Base-by-base conservation (phyloP, 2,888 invertebrate species). In the Adelphocoris suturalis region DNA sequence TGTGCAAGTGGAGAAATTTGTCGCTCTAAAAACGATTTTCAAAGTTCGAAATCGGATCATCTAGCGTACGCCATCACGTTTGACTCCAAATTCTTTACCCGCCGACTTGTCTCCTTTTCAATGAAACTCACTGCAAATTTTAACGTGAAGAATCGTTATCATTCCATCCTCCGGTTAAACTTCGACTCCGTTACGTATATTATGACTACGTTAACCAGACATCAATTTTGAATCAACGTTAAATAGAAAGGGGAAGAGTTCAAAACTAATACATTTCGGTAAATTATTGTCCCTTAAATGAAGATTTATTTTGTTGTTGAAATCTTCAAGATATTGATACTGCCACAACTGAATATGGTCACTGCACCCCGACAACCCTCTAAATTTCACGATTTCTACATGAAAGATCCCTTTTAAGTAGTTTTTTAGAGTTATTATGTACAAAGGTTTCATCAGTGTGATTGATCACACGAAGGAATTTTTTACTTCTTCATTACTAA, bases 251-350 rank as follows among this genome's bases (percentile, higher is more conserved):
- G 68, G 68, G 23, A n/a, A n/a, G 16, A 23, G 68, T n/a, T 19
- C 23, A 23, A 11, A 68, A 68, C 68, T 5, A 68, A 68, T 68
- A 1, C 19, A 68, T 68, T 68, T 68, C 19, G 23, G 68, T 47
- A 80, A 80, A 80, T 80, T 80, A 80, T 80, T 80, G 80, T 80
- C 80, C 80, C 37, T 80, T 48, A 47, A 76, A 76, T 80, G 80
- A 80, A 80, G 48, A 48, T 80, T 80, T 76, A 5, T 37, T 23
- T 46, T 23, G 48, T 46, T n/a, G 37, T 28, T 46, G 37, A n/a
- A n/a, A 80, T 27, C 47, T 16, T 78, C 78, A 80, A 80, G 80
- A 47, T 80, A 48, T 46, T 46, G 80, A 46, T 80, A 19, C 80
- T 37, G n/a, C 46, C 47, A 48, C 80, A 80, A 48, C 47, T 48